A percentile compares a stretch with the other conserved stretches of the same genome.
phyloP scores from a whole-genome alignment of 2,113 vertebrate species.

The Mustelus asterias region DNA sequence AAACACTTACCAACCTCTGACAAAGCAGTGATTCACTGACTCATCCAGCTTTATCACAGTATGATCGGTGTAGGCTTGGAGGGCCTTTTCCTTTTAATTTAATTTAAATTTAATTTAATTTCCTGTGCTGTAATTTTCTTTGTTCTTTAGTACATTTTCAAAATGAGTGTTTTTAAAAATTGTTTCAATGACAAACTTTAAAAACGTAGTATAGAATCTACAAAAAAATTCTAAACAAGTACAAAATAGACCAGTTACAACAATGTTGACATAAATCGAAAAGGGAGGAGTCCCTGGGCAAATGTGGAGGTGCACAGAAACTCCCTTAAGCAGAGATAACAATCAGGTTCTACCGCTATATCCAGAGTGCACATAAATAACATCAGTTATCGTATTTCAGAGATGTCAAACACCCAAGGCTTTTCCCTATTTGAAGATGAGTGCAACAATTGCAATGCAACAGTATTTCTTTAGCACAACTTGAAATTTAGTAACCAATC shows the following conservation, averaged over 20 bases:
- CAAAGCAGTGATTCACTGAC: background rate
- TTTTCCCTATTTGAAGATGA: background rate
- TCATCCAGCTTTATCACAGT: background rate
- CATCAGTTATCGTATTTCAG: background rate
- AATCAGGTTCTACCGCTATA: background rate
- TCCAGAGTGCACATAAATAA: background rate
- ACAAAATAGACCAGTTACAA: background rate
- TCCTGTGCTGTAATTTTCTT: too few species aligned
- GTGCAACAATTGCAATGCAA: background rate
- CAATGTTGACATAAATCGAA: background rate
- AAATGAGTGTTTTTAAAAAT: background rate
- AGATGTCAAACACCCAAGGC: background rate
- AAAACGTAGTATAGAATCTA: background rate
- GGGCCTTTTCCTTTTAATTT: too few species aligned
- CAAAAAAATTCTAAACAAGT: background rate
- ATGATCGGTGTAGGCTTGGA: too few species aligned
- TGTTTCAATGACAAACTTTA: background rate
- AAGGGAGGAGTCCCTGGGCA: background rate
- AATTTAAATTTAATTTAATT: too few species aligned
- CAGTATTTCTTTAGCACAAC: background rate
- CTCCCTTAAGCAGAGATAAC: background rate
- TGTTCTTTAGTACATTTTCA: background rate
- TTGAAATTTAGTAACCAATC: background rate
- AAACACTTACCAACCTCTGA: background rate
- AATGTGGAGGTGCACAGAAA: background rate